Conservation (phyloP, 2,797 vertebrate genomes). For the Parauchenoglanis punctatus region DNA sequence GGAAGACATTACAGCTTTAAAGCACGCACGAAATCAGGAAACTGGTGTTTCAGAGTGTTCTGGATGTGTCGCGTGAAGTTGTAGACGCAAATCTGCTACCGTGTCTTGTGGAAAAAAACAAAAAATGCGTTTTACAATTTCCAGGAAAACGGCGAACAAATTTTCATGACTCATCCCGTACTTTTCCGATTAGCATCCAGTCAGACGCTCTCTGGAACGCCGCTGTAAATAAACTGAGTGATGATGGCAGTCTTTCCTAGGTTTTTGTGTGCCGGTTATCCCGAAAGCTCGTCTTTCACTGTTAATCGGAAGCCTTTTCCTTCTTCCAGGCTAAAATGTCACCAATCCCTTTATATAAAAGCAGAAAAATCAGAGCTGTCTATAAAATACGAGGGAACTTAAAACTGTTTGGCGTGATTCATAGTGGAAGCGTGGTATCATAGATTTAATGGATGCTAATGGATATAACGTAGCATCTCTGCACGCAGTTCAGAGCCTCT, state of each 20-base stretch:
- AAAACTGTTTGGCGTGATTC: background rate
- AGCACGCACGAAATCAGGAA: background rate
- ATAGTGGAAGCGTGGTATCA: background rate
- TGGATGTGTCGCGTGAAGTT: too few relatives aligned
- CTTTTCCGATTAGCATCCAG: background rate
- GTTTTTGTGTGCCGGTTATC: background rate
- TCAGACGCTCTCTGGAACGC: background rate
- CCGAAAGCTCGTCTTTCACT: background rate
- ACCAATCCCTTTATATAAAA: background rate
- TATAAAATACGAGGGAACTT: background rate
- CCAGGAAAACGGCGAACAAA: background rate
- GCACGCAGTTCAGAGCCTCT: background rate
- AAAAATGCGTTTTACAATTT: background rate
- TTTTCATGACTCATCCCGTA: background rate
- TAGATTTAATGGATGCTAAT: background rate
- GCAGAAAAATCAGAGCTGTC: background rate
- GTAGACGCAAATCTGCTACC: background rate
- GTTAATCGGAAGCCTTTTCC: background rate
- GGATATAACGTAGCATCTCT: conserved; percentile 8
- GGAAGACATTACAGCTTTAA: too few relatives aligned
- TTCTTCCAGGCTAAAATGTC: background rate
- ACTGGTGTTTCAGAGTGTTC: background rate
- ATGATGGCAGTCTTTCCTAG: background rate
- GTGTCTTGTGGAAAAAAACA: too few relatives aligned
- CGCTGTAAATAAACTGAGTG: background rate